Evolutionary conservation across 2,888 invertebrate species (phyloP), one percentile per base, ranked within the genome.

Genomic region (Hemistola chrysoprasaria): DNA sequence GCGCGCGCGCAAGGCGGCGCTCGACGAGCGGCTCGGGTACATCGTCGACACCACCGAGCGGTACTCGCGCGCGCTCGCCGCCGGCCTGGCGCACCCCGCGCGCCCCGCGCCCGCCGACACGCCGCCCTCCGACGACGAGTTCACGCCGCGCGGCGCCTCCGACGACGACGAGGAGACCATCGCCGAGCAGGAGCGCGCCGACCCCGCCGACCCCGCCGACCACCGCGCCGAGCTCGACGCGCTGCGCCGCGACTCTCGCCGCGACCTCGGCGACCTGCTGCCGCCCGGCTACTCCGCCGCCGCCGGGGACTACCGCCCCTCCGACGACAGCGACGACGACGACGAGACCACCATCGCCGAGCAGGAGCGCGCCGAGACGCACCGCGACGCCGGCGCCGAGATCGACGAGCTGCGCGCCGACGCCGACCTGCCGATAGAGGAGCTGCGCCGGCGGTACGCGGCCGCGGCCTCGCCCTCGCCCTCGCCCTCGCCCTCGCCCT

Each of bases 1-100:
- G 78, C 97, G 97, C 64, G 97, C 98, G 75, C 92, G 98, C 46
- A 97, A 98, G 76, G 95, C 95, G 71, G 98, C 98, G 0, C 90
- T 99, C 41, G 98, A 99, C 90, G 95, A 98, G 70, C 99, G 99
- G 83, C 91, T 99, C 46, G 97, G 97, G 79, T 98, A 98, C 77
- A 98, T 99, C 71, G 98, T 99, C 43, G 98, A 98, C 82, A 97
- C 98, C 85, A 98, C 99, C 0, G 99, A 99, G 82, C 97, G 97
- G 72, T 98, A 98, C 90, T 98, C 98, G 22, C 95, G 95, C 16
- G 93, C 95, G 85, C 86, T 97, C 43, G 96, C 97, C 2, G 96
- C 97, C 79, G 95, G 95, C 53, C 93, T 97, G 90, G 50, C 48
- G 47, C 47, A 29, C 25, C 44, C 34, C 40, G 32, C 11, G n/a